phyloP scores from a whole-genome alignment of 2,113 vertebrate genomes.

The Triplophysa dalaica region DNA sequence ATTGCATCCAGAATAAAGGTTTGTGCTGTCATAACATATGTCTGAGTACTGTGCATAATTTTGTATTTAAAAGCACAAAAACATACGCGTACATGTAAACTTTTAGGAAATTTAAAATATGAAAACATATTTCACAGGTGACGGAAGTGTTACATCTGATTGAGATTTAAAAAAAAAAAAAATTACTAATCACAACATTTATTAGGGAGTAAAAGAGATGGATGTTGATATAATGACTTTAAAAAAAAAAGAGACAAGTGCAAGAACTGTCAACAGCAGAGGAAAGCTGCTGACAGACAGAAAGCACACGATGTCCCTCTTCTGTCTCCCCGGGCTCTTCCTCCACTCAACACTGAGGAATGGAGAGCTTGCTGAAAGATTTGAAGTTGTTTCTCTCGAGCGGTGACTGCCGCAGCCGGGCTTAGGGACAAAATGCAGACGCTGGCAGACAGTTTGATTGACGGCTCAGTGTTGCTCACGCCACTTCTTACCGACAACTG shows the following conservation, averaged over 20 bases:
- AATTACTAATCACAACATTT: no score
- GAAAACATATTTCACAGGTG: no score
- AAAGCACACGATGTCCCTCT: not conserved
- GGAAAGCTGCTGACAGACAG: constrained; percentile 22
- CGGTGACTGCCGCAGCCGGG: constrained; percentile 1
- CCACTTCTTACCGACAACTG: constrained; percentile 3
- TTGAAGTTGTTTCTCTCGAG: not conserved
- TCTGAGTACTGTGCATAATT: no score
- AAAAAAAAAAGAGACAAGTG: not conserved
- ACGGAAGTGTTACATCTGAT: no score
- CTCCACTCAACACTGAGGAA: not conserved
- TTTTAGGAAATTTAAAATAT: no score
- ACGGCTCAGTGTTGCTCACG: not conserved
- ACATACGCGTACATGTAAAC: no score
- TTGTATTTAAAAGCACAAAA: no score
- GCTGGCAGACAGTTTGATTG: constrained; percentile 28
- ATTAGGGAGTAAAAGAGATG: not conserved
- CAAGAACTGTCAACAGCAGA: not conserved
- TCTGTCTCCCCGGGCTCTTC: constrained; percentile 5
- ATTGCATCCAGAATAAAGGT: no score
- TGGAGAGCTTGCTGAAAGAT: constrained; percentile 1
- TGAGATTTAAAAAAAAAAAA: no score
- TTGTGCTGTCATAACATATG: no score
- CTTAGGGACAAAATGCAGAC: not conserved
- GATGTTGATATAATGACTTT: not conserved